Evolutionary conservation across 1,140 invertebrate species (phyloP).

Genomic region (Acyrthosiphon pisum): DNA sequence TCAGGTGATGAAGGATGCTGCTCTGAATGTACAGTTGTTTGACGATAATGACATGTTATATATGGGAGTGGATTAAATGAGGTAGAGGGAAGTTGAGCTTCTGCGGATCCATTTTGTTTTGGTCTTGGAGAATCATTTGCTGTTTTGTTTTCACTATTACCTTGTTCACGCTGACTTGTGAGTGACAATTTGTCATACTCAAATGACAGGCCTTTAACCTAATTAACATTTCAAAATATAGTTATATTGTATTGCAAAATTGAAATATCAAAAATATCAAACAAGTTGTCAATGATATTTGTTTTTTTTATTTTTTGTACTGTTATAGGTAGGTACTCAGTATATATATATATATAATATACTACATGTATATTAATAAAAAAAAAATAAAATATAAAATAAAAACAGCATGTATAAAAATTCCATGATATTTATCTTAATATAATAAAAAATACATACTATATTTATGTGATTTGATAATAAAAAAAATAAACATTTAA

Average conservation of each 20-base stretch:
- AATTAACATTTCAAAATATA: constrained; percentile 27
- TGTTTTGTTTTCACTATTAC: constrained; percentile 42
- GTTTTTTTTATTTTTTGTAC: background rate
- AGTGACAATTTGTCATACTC: constrained; percentile 78
- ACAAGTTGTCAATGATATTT: background rate
- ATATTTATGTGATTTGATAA: background rate
- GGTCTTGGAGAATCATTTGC: constrained; percentile 5
- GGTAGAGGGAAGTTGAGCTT: constrained; percentile 16
- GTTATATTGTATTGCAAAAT: background rate
- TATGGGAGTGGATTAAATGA: constrained; percentile 30
- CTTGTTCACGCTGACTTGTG: constrained; percentile 61
- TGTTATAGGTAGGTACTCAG: background rate
- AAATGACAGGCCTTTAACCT: constrained; percentile 81
- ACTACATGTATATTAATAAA: no score
- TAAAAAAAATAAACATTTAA: background rate
- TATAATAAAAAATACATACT: no score
- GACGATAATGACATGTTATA: constrained; percentile 45
- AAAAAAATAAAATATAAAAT: no score
- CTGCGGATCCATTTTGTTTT: constrained; percentile 48
- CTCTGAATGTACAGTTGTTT: constrained; percentile 23
- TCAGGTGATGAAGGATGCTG: constrained; percentile 34
- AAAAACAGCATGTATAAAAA: no score
- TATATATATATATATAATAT: no score
- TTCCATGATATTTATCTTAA: no score
- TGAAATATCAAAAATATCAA: background rate